Base-by-base conservation (phyloP, 2,113 vertebrate genomes). In the Thinocorus orbignyianus region DNA sequence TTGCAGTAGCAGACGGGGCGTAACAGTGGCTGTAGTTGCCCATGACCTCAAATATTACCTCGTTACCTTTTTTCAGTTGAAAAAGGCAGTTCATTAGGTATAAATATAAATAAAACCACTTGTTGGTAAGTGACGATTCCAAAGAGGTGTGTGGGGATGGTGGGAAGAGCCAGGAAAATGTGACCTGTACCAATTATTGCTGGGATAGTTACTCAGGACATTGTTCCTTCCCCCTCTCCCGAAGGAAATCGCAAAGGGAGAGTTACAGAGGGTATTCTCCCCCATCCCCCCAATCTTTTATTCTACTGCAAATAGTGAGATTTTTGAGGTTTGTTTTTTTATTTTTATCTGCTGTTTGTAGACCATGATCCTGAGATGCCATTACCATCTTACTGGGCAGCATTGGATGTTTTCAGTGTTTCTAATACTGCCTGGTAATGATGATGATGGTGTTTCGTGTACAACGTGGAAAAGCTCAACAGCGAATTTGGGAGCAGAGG, bases 381-480 rank as follows among this genome's bases (percentile, higher is more conserved):
- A 98, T 98, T 97, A 97, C 98, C 99, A 99, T 99, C 99, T 99
- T 99, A 99, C 99, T 98, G 99, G 99, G 99, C 99, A 99, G 99
- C 99, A 99, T 99, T 99, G 99, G 99, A 99, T 99, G 98, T 98
- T 98, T 97, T 98, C 97, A 91, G 96, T 98, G 72, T 98, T 97
- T 99, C 99, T 99, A 99, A 99, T 99, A 99, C 99, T 99, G 99
- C 99, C 99, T 99, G 99, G 99, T 99, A 99, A 99, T 99, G 99
- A 99, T 99, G 99, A 99, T 99, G 94, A 98, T 97, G 98, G 98
- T 95, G 98, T 98, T 98, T 99, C 97, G 31, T 92, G 11, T 22
- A 79, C 98, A 97, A 93, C 98, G 25, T 76, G 24, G 96, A 60
- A 79, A 79, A 68, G 60, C 11, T 64, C 78, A 13, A 30, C 65